Percentiles rank a stretch among this genome's conserved stretches.
Conservation (phyloP, 2,113 vertebrate species). For the Oophaga pumilio region DNA sequence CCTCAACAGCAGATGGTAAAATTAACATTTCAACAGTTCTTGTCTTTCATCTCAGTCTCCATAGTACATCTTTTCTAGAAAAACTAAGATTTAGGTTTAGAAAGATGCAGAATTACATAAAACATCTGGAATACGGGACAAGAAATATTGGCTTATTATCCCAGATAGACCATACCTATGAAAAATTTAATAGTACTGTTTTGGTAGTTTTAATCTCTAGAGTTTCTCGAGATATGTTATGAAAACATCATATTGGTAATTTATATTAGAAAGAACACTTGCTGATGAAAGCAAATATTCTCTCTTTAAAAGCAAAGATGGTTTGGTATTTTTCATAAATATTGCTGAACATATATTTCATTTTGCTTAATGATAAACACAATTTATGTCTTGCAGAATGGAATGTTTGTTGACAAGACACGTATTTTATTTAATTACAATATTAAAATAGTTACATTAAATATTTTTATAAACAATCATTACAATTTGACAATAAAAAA, state of each 20-base stretch:
- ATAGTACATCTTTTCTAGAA: slow-evolving; percentile 80
- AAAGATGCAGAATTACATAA: slow-evolving; percentile 89
- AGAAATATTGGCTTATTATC: slow-evolving; percentile 96
- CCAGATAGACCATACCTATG: slow-evolving; percentile 90
- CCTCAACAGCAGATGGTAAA: slow-evolving; percentile 96
- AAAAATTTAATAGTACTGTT: slow-evolving; percentile 98
- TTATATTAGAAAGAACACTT: slow-evolving; percentile 93
- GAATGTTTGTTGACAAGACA: neutral
- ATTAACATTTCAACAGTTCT: slow-evolving; percentile 99
- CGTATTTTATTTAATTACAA: neutral
- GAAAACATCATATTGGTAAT: slow-evolving; percentile 94
- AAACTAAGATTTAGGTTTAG: slow-evolving; percentile 83
- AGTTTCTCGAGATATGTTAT: slow-evolving; percentile 88
- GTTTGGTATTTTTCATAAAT: neutral
- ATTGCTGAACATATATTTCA: slow-evolving; percentile 7
- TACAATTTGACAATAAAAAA: neutral
- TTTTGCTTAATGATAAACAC: neutral
- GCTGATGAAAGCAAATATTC: slow-evolving; percentile 87
- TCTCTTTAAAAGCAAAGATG: slow-evolving; percentile 63
- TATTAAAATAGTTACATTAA: neutral
- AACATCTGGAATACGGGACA: slow-evolving; percentile 96
- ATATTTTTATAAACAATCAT: neutral
- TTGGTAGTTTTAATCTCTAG: slow-evolving; percentile 91
- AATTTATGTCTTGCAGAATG: neutral
- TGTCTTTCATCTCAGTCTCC: slow-evolving; percentile 94